Evolutionary conservation across 64 coral and sea anemone species (phyloP).

Genomic region (Actinia tenebrosa): DNA sequence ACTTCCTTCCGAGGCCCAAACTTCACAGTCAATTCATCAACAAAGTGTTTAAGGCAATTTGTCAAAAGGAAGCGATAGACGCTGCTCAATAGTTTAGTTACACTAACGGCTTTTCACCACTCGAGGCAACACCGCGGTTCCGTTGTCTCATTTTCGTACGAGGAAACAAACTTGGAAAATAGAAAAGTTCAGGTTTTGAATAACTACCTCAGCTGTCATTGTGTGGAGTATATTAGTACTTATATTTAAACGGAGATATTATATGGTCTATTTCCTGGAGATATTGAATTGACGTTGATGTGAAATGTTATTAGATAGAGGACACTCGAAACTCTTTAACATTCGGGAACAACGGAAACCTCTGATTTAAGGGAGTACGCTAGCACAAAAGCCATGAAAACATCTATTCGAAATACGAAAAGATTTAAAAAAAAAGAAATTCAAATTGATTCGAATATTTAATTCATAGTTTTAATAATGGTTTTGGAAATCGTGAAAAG

Average conservation of each 20-base stretch:
- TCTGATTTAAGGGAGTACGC: neutral
- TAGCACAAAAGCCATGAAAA: neutral
- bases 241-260: neutral
- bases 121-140: neutral
- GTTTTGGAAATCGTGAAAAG: no score
- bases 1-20: neutral
- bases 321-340: neutral
- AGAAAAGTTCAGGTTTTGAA: neutral
- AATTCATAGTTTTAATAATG: no score
- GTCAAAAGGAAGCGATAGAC: neutral
- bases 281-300: neutral
- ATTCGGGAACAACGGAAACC: neutral
- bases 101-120: neutral
- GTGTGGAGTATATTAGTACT: neutral
- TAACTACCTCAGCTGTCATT: neutral
- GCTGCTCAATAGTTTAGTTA: neutral
- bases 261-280: neutral
- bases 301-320: neutral
- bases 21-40: constrained; percentile 17
- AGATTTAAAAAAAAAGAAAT: no score
- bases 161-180: neutral
- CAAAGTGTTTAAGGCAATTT: constrained; percentile 13
- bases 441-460: no score
- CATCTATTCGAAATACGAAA: no score
- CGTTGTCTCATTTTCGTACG: neutral